Base-by-base conservation (phyloP, 2,888 invertebrate species). In the Athalia circularis region DNA sequence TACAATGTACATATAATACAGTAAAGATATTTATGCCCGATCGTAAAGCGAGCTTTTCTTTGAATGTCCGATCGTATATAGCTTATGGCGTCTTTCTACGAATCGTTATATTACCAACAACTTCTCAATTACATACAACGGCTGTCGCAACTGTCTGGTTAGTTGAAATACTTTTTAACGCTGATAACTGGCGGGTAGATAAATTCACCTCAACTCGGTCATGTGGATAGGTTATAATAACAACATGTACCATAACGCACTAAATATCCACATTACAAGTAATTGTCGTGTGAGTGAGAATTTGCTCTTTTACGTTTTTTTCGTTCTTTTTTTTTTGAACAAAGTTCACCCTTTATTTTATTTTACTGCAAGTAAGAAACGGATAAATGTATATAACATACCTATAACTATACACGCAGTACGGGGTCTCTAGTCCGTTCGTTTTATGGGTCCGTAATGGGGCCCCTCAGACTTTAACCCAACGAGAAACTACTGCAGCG, bases 361-460 rank as follows among this genome's bases (percentile, higher is more conserved):
- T 62, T 62, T 13, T 29, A 29, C 62, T 54, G 7, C 54, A 54
- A 54, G 3, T 9, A 54, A 59, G 50, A 75, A 75, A 61, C 75
- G 75, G 75, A 75, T 57, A 52, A 75, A 75, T 29, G 29, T 29
- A 29, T 29, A 29, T 2, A 29, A 29, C 29, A 29, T 29, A 29
- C 29, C 29, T 29, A 29, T 29, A 59, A 72, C 57, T 59, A 59
- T 59, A 72, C 52, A 68, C 68, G 52, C 68, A 29, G 68, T 52
- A 52, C 72, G 47, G 72, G 72, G 61, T 59, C 29, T 29, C 9
- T 62, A 75, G 62, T 84, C 83, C 81, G 82, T 83, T 82, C 81
- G 82, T 87, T 88, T 88, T 87, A 88, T 84, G 87, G 84, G 81
- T 83, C 81, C 82, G 85, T 88, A 88, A 88, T 87, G 84, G 86